These are phyloP conservation scores for Theodoxus fluviatilis DNA, from an alignment of 2,888 invertebrate species.

Conservation along the genomic window DNA sequence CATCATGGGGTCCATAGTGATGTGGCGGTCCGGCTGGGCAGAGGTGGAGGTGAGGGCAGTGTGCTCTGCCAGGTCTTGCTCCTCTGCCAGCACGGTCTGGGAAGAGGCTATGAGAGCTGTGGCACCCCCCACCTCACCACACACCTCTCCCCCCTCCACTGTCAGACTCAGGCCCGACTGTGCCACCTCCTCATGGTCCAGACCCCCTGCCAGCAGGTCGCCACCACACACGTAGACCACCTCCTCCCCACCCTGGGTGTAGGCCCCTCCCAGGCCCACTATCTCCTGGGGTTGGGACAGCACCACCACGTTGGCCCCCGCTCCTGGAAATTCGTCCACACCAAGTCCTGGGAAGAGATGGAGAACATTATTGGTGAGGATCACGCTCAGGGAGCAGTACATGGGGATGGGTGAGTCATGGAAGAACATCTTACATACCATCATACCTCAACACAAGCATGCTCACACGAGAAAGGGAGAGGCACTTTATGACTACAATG, in stretches of 20 bases:
- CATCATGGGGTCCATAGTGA: slow-evolving; percentile 43
- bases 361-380: too few relatives aligned
- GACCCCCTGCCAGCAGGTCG: slow-evolving; percentile 31
- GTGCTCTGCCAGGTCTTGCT: slow-evolving; percentile 6
- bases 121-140: slow-evolving; percentile 15
- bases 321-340: too few relatives aligned
- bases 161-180: background rate
- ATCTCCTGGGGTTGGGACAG: slow-evolving; percentile 42
- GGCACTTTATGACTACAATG: background rate
- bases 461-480: too few relatives aligned
- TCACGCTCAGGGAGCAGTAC: too few relatives aligned
- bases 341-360: too few relatives aligned
- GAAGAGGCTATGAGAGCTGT: slow-evolving; percentile 2
- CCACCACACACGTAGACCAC: slow-evolving; percentile 28
- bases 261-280: slow-evolving; percentile 32
- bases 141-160: slow-evolving; percentile 18
- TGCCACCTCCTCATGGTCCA: slow-evolving; percentile 37
- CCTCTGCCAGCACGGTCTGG: slow-evolving; percentile 10
- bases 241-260: slow-evolving; percentile 31
- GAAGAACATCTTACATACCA: slow-evolving; percentile 26
- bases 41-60: slow-evolving; percentile 18
- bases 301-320: slow-evolving; percentile 40
- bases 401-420: too few relatives aligned
- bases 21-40: slow-evolving; percentile 24
- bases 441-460: too few relatives aligned